A percentile compares a stretch with the other conserved stretches of the same genome.
Conservation (phyloP, 2,888 invertebrate genomes). For the Polymixis flavicincta region DNA sequence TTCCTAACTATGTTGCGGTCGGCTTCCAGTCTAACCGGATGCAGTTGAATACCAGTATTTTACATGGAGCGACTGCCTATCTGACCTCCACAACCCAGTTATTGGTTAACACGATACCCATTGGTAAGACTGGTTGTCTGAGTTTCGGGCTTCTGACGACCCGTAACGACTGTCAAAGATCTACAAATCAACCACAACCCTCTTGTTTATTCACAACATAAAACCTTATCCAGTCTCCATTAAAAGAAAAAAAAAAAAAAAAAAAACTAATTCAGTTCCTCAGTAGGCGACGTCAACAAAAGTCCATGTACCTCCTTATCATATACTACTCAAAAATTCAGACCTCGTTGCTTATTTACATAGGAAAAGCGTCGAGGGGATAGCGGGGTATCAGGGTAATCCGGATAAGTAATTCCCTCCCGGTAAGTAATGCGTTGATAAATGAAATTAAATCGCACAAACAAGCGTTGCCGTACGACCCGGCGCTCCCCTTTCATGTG, state of each 20-base stretch:
- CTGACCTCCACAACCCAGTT: no score
- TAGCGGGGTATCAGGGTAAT: slow-evolving; percentile 83
- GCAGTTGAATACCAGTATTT: no score
- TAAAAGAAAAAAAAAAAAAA: not conserved
- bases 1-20: no score
- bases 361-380: slow-evolving; percentile 64
- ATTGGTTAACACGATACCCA: no score
- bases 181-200: not conserved
- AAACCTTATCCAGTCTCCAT: not conserved
- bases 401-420: slow-evolving; percentile 89
- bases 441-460: slow-evolving; percentile 91
- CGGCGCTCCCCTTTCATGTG: slow-evolving; percentile 82
- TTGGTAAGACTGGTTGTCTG: no score
- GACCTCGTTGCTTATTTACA: slow-evolving; percentile 75
- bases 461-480: slow-evolving; percentile 87
- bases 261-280: not conserved
- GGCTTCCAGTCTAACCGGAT: no score
- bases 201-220: not conserved
- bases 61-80: no score
- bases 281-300: not conserved
- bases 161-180: no score
- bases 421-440: slow-evolving; percentile 91
- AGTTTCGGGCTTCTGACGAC: no score
- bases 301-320: slow-evolving; percentile 29
- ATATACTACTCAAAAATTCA: slow-evolving; percentile 61